Percentiles rank a stretch among this genome's conserved stretches.
Evolutionary conservation across 53 echinoderm and acorn worm genomes (phyloP).

Genomic region (Pentamera pediparva): DNA sequence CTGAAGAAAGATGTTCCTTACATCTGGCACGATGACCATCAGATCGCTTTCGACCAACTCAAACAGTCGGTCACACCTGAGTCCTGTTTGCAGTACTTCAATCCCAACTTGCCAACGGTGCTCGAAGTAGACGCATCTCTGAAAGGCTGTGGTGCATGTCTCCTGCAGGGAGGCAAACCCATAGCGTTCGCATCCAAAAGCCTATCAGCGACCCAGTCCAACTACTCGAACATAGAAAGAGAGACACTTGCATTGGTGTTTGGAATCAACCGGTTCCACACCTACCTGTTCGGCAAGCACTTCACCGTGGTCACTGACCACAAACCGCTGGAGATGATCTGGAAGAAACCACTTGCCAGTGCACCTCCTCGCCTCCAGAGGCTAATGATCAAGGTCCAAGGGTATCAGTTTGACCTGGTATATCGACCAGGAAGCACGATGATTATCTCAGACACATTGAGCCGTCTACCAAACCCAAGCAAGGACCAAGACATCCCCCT

Average conservation of each 20-base stretch:
- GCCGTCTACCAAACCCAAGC: constrained; percentile 55
- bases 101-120: neutral
- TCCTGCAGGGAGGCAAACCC: constrained; percentile 30
- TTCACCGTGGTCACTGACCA: constrained; percentile 51
- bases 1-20: constrained; percentile 18
- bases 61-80: constrained; percentile 1
- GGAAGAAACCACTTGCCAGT: constrained; percentile 51
- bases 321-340: constrained; percentile 56
- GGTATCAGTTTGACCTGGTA: constrained; percentile 43
- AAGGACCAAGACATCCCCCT: constrained; percentile 13
- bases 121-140: neutral
- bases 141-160: neutral
- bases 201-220: constrained; percentile 34
- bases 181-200: constrained; percentile 62
- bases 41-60: neutral
- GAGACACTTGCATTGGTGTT: constrained; percentile 45
- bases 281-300: constrained; percentile 51
- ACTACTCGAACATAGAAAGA: constrained; percentile 67
- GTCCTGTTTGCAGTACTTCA: constrained; percentile 31
- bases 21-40: constrained; percentile 29
- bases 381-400: constrained; percentile 58
- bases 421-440: constrained; percentile 56
- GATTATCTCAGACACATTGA: constrained; percentile 55
- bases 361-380: constrained; percentile 50
- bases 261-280: constrained; percentile 52